Percentiles rank a stretch among this genome's conserved stretches.
These are phyloP conservation scores for Struthio camelus DNA, from an alignment of 2,113 vertebrate genomes.

Conservation along the genomic window DNA sequence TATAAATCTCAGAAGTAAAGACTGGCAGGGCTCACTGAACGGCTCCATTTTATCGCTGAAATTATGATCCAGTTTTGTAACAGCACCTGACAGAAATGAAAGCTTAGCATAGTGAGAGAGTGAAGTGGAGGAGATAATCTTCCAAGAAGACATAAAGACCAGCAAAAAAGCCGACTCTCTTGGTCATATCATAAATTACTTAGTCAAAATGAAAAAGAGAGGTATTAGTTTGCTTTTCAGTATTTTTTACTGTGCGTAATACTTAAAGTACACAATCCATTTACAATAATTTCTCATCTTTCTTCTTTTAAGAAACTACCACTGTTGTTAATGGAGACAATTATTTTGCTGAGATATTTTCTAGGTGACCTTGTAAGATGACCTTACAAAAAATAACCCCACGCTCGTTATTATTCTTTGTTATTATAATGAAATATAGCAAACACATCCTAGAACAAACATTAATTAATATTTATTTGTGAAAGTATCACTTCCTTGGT, in stretches of 20 bases:
- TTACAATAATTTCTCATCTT: not conserved
- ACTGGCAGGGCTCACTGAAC: not conserved
- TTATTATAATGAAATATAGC: constrained; percentile 27
- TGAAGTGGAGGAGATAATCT: not conserved
- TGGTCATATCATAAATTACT: not conserved
- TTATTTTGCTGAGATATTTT: not conserved
- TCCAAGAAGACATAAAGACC: not conserved
- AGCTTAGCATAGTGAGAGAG: not conserved
- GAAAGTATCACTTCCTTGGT: constrained; percentile 1
- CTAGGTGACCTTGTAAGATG: not conserved
- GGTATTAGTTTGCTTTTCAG: not conserved
- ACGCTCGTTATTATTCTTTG: not conserved
- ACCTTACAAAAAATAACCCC: not conserved
- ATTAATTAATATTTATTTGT: constrained; percentile 43
- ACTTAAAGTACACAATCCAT: not conserved
- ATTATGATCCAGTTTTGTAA: not conserved
- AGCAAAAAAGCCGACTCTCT: not conserved
- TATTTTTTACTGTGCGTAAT: not conserved
- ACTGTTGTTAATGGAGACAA: not conserved
- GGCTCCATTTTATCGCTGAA: not conserved
- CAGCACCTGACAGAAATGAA: not conserved
- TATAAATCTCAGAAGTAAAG: not conserved
- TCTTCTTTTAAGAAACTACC: not conserved
- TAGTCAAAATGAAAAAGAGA: not conserved
- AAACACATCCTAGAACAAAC: not conserved